Conservation (phyloP, 2,888 invertebrate genomes). For the Amiota communis region DNA sequence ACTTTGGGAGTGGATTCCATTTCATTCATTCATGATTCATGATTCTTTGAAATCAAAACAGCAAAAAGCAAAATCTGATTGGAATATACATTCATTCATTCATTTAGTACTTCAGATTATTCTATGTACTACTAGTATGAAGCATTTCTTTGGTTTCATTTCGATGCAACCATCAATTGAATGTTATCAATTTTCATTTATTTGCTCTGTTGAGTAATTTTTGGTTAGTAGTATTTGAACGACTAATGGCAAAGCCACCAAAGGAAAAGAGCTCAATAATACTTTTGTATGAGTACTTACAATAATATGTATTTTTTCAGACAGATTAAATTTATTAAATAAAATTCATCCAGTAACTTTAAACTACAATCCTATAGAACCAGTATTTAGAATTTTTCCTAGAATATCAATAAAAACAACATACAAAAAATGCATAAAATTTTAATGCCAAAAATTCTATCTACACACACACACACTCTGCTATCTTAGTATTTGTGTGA, state of each 20-base stretch:
- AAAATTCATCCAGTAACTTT: neutral
- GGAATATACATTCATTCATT: conserved; percentile 34
- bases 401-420: neutral
- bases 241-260: conserved; percentile 6
- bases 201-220: conserved; percentile 64
- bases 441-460: no score
- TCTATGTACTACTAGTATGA: neutral
- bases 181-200: conserved; percentile 61
- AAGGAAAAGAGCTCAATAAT: no score
- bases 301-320: no score
- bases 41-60: neutral
- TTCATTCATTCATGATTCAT: conserved; percentile 14
- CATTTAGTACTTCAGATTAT: neutral
- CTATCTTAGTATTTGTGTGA: conserved; percentile 7
- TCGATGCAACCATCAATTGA: conserved; percentile 29
- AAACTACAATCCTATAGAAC: no score
- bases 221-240: conserved; percentile 48
- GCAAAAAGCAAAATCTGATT: conserved; percentile 22
- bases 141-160: neutral
- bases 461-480: no score
- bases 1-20: conserved; percentile 28
- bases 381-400: no score
- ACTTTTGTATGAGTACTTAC: no score
- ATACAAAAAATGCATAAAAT: neutral
- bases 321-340: no score